Evolutionary conservation across 2,113 vertebrate species (phyloP).

Genomic region (Aix galericulata): DNA sequence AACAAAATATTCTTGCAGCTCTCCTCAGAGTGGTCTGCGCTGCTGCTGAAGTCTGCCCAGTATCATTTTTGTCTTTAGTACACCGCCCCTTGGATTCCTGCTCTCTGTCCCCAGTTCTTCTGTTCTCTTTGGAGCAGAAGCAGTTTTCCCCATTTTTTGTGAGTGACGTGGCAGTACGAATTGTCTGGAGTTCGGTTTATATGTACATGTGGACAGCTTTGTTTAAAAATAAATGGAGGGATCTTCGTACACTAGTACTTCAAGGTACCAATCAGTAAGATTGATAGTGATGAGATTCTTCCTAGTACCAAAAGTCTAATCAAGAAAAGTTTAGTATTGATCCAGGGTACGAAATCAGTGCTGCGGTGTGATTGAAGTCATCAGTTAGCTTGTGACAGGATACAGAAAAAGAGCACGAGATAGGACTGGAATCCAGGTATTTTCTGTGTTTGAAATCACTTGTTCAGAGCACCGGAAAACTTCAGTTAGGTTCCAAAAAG

Average conservation of each 20-base stretch:
- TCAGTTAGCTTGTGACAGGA: slow-evolving; percentile 37
- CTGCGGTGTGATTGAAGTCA: slow-evolving; percentile 46
- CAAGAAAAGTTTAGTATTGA: slow-evolving; percentile 35
- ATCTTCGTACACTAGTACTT: background rate
- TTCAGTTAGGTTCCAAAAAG: background rate
- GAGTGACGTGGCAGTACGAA: background rate
- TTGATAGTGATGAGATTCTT: slow-evolving; percentile 27
- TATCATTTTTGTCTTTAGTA: background rate
- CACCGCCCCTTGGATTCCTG: background rate
- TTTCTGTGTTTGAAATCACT: slow-evolving; percentile 19
- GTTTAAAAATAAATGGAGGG: background rate
- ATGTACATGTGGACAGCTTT: background rate
- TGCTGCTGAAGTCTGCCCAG: background rate
- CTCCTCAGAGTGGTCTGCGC: background rate
- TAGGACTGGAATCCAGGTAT: background rate
- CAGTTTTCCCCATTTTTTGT: background rate
- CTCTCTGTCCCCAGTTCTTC: background rate
- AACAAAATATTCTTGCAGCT: background rate
- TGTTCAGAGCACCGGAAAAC: background rate
- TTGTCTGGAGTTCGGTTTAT: background rate
- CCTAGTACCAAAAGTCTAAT: slow-evolving; percentile 8
- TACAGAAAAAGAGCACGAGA: background rate
- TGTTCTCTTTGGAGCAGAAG: background rate
- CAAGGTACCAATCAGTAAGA: slow-evolving; percentile 11
- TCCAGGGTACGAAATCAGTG: slow-evolving; percentile 20